Conservation (phyloP, 2,888 invertebrate genomes). For the Amaurobius ferox region DNA sequence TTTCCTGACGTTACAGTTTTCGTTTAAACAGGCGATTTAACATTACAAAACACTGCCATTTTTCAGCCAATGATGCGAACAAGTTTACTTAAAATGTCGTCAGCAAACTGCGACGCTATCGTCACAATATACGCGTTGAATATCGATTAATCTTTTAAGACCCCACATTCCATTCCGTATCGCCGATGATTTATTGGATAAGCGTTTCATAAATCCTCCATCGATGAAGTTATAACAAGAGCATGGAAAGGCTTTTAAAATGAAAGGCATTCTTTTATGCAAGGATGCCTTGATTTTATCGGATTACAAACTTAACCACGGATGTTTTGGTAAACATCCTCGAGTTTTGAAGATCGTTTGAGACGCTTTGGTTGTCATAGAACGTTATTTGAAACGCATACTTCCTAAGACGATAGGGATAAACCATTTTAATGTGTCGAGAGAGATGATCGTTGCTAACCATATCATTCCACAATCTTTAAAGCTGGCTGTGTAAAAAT, state of each 20-base stretch:
- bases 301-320: slow-evolving; percentile 3
- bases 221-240: slow-evolving; percentile 1
- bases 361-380: neutral
- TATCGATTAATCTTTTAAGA: slow-evolving; percentile 11
- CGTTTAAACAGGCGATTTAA: neutral
- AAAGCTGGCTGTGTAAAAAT: no score
- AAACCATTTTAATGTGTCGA: no score
- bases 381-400: neutral
- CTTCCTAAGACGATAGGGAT: neutral
- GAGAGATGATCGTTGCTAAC: no score
- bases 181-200: slow-evolving; percentile 7
- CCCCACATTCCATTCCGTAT: neutral
- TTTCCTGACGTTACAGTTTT: no score
- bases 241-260: slow-evolving; percentile 11
- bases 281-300: neutral
- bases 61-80: neutral
- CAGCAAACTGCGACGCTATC: neutral
- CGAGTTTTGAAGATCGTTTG: neutral
- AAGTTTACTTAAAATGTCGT: neutral
- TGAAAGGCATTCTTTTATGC: neutral
- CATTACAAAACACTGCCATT: neutral
- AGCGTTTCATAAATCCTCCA: neutral
- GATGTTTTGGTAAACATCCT: neutral
- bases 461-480: no score
- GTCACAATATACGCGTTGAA: neutral